Conservation (phyloP, 2,888 invertebrate species). For the Epistrophe grossulariae region DNA sequence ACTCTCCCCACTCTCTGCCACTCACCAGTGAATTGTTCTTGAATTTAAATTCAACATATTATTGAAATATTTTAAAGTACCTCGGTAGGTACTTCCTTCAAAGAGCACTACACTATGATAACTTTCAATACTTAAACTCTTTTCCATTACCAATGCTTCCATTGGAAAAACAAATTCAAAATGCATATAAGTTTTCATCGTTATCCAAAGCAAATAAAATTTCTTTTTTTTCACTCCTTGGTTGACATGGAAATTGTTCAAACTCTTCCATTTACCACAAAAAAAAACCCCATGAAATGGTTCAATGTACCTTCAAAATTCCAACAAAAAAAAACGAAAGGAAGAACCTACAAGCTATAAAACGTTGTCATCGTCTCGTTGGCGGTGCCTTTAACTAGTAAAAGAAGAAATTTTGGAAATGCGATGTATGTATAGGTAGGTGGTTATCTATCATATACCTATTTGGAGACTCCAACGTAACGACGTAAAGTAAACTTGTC, state of each 20-base stretch:
- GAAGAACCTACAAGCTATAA: slow-evolving; percentile 5
- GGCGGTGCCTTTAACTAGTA: slow-evolving; percentile 8
- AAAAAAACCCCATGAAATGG: slow-evolving; percentile 38
- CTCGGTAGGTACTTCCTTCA: slow-evolving; percentile 4
- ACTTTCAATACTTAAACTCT: slow-evolving; percentile 5
- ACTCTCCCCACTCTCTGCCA: background rate
- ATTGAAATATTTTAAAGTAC: background rate
- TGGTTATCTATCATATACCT: background rate
- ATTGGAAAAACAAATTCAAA: slow-evolving; percentile 53
- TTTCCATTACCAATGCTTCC: slow-evolving; percentile 7
- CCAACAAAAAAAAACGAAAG: slow-evolving; percentile 40
- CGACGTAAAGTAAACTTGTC: slow-evolving; percentile 64
- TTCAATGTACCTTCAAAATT: slow-evolving; percentile 67
- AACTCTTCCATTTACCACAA: slow-evolving; percentile 39
- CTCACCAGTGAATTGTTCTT: background rate
- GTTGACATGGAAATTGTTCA: slow-evolving; percentile 62
- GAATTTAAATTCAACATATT: background rate
- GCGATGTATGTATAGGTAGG: background rate
- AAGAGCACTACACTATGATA: slow-evolving; percentile 4
- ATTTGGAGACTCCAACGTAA: slow-evolving; percentile 38
- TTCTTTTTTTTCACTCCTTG: slow-evolving; percentile 30
- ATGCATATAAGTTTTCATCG: slow-evolving; percentile 70
- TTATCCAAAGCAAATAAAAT: slow-evolving; percentile 64
- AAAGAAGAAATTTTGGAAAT: slow-evolving; percentile 17
- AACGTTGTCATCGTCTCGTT: background rate